phyloP scores from a whole-genome alignment of 2,888 invertebrate species.

The Microctonus brassicae region DNA sequence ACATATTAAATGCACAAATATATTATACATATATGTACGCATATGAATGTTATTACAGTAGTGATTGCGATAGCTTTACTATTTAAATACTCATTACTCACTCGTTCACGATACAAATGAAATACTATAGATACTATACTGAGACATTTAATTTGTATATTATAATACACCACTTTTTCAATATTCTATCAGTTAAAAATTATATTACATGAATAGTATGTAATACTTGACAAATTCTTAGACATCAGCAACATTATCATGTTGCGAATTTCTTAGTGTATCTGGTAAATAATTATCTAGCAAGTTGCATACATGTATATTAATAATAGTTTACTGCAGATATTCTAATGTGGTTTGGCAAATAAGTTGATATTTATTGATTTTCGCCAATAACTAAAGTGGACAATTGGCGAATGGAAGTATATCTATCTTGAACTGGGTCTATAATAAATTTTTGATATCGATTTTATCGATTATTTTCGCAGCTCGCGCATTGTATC shows the following conservation, averaged over 20 bases:
- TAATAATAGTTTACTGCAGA: background rate
- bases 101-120: background rate
- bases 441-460: background rate
- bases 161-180: slow-evolving; percentile 19
- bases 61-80: slow-evolving; percentile 27
- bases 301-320: background rate
- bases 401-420: too few relatives aligned
- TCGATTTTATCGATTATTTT: background rate
- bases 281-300: too few relatives aligned
- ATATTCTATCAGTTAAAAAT: background rate
- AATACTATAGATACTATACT: background rate
- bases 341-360: too few relatives aligned
- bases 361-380: too few relatives aligned
- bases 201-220: background rate
- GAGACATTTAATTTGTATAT: slow-evolving; percentile 29
- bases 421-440: too few relatives aligned
- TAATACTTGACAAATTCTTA: background rate
- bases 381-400: too few relatives aligned
- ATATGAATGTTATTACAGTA: slow-evolving; percentile 17
- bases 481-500: background rate
- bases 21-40: background rate
- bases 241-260: background rate
- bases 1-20: slow-evolving; percentile 3
- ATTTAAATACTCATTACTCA: slow-evolving; percentile 24
- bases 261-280: background rate